Base-by-base conservation (phyloP, 2,888 invertebrate genomes). In the Epistrophella euchroma region DNA sequence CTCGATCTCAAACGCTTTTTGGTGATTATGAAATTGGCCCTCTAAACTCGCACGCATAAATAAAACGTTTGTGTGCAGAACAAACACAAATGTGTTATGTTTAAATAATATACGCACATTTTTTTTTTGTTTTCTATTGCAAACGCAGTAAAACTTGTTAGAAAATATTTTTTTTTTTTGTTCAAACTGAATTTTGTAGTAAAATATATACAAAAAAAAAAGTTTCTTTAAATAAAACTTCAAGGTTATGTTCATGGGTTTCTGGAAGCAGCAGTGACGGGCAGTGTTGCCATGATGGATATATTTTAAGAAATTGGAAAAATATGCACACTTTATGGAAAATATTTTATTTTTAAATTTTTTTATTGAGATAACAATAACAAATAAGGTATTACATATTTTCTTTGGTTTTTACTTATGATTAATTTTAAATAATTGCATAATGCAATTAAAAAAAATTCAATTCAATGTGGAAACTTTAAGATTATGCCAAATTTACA, bases 191-290 rank as follows among this genome's bases (percentile, higher is more conserved):
- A 66, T 66, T 66, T 84, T 35, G 72, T 72, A 66, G 76, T 77
- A 86, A 72, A 45, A 52, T 37, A 50, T 52, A 35, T 25, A 58
- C 22, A 79, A 43, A 56, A 52, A 52, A 58, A 75, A 62, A 25
- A 77, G 37, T 82, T 77, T 76, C 76, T 86, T 77, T 62, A 81
- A 84, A 86, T 80, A 86, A 82, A 86, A 55, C 64, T 71, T 86
- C 86, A 86, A 86, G 86, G 86, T 86, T 86, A 86, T 58, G 86
- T 82, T 86, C 86, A 86, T 78, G 86, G 86, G 50, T 60, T 60
- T 86, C n/a, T 82, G 32, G 64, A 56, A 50, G 81, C 76, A 70
- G 66, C 50, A 71, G 62, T 4, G 4, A 15, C 52, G 56, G 76
- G 64, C 70, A 75, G 70, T 64, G 77, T 73, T 77, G 28, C 28